A percentile compares a stretch with the other conserved stretches of the same genome.
phyloP scores from a whole-genome alignment of 2,888 invertebrate genomes.

The Rhogogaster chlorosoma region DNA sequence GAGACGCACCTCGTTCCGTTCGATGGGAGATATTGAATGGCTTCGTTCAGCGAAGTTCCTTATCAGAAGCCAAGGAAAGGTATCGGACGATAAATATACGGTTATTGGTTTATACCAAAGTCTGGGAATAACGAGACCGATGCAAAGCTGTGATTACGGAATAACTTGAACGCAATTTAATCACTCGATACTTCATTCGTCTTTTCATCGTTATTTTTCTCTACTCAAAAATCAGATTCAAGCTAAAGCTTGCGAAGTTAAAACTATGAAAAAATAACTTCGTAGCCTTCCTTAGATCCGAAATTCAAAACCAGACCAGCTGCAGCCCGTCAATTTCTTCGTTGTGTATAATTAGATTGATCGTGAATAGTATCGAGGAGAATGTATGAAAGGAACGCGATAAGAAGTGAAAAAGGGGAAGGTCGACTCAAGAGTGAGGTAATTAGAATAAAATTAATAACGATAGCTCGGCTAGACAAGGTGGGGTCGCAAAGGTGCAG shows the following conservation, averaged over 20 bases:
- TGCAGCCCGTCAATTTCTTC: no score
- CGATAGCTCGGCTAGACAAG: no score
- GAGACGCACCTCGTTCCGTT: neutral
- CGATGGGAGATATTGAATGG: neutral
- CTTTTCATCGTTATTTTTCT: neutral
- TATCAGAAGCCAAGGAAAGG: neutral
- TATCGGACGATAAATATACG: neutral
- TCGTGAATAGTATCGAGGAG: no score
- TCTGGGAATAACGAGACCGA: neutral
- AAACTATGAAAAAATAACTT: neutral
- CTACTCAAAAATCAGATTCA: neutral
- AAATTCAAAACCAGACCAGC: neutral
- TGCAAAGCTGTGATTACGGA: neutral
- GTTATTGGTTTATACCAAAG: neutral
- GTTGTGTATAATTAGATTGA: no score
- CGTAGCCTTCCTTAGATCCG: neutral
- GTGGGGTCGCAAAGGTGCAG: no score
- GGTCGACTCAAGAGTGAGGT: no score
- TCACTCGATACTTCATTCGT: neutral
- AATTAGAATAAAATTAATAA: no score
- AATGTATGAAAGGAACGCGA: no score
- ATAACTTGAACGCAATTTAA: neutral
- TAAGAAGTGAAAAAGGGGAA: no score
- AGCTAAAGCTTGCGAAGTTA: no score
- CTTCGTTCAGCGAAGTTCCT: neutral